Evolutionary conservation across 2,113 vertebrate species (phyloP).

Genomic region (Petaurus breviceps): DNA sequence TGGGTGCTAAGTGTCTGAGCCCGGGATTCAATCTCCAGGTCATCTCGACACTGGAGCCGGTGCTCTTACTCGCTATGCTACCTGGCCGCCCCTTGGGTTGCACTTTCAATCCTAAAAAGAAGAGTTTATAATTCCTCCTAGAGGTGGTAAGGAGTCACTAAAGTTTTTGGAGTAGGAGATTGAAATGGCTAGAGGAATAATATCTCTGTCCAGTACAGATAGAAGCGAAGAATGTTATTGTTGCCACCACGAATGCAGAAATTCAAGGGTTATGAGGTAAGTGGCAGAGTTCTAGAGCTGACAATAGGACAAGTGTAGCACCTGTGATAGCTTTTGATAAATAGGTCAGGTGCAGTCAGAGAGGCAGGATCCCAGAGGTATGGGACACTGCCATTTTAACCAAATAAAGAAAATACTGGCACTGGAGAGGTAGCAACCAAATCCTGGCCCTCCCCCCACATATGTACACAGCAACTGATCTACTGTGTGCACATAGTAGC

Average conservation of each 20-base stretch:
- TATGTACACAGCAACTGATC: not conserved
- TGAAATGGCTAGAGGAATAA: not conserved
- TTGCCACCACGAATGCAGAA: not conserved
- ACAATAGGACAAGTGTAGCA: not conserved
- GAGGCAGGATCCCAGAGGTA: not conserved
- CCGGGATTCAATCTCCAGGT: no score
- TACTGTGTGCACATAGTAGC: not conserved
- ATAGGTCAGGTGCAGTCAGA: not conserved
- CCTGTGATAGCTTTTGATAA: not conserved
- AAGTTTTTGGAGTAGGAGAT: not conserved
- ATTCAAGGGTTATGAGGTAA: not conserved
- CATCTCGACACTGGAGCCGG: no score
- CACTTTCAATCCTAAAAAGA: no score
- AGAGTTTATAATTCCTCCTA: not conserved
- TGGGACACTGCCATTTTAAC: not conserved
- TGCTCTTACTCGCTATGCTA: no score
- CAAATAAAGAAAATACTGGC: not conserved
- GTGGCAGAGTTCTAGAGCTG: not conserved
- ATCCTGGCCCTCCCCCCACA: not conserved
- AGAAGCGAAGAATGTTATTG: not conserved
- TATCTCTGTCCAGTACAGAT: not conserved
- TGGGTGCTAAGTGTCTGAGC: no score
- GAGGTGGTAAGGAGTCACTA: not conserved
- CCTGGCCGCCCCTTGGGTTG: no score
- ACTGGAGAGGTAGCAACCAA: not conserved